Base-by-base conservation (phyloP, 2,888 invertebrate genomes). In the Xanthorhoe designata region DNA sequence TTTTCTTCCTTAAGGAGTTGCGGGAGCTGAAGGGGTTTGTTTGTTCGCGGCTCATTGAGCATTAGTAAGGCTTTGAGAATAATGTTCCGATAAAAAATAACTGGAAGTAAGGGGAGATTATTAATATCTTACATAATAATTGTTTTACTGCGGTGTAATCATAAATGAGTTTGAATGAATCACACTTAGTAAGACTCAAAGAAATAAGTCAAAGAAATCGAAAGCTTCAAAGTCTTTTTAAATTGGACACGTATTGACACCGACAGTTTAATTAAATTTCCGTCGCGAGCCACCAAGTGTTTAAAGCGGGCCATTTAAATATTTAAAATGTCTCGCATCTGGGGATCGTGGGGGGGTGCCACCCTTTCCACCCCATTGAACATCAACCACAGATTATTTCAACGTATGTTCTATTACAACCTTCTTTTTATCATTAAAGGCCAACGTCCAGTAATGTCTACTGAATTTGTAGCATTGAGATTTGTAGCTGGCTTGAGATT, bases 361-460 rank as follows among this genome's bases (percentile, higher is more conserved):
- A 47, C 54, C 64, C 50, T n/a, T n/a, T n/a, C n/a, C n/a, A n/a
- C n/a, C n/a, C n/a, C n/a, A n/a, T n/a, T n/a, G n/a, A n/a, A n/a
- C 35, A 24, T 4, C 7, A 32, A 49, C 61, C 61, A 29, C 47
- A n/a, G n/a, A n/a, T n/a, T 45, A 2, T 45, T 75, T 83, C 83
- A 88, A 87, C 83, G 78, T 82, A 82, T 80, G 79, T 78, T 74
- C 78, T 76, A 75, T 80, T 82, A 77, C 76, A 63, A 58, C 18
- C 17, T 47, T 66, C 54, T 70, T 75, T 82, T 85, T 85, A 76
- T 76, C n/a, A n/a, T 79, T 56, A 17, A 61, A 45, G 55, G 47
- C 58, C 13, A 7, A 15, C 19, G 52, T 24, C 29, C n/a, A n/a
- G n/a, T n/a, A n/a, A n/a, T n/a, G n/a, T n/a, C n/a, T 13, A 42